These are phyloP conservation scores for Panonychus citri DNA, from an alignment of 1,140 invertebrate species.

Conservation along the genomic window DNA sequence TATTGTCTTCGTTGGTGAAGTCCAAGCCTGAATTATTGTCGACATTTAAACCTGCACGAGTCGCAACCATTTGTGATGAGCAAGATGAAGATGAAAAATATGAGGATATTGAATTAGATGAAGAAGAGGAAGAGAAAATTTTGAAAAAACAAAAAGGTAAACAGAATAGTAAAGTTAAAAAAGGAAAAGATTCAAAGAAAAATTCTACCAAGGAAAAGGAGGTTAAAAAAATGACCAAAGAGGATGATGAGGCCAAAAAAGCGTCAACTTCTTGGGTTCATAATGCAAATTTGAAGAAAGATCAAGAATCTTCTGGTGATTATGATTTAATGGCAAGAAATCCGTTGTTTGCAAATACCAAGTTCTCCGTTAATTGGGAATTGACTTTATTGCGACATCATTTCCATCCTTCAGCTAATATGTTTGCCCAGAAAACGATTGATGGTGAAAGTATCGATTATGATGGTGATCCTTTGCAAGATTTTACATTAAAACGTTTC, in stretches of 20 bases:
- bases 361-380: conserved; percentile 41
- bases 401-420: conserved; percentile 68
- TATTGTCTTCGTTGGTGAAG: conserved; percentile 44
- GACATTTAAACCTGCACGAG: not conserved
- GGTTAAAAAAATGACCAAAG: conserved; percentile 5
- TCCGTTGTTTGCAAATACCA: conserved; percentile 52
- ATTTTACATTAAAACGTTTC: conserved; percentile 69
- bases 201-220: too few relatives aligned
- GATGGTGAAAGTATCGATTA: conserved; percentile 41
- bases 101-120: conserved; percentile 17
- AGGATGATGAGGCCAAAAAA: conserved; percentile 8
- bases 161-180: too few relatives aligned
- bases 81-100: conserved; percentile 19
- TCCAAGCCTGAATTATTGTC: conserved; percentile 14
- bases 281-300: conserved; percentile 4
- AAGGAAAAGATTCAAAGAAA: too few relatives aligned
- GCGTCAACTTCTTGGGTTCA: conserved; percentile 21
- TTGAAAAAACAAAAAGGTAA: conserved; percentile 10
- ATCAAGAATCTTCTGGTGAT: conserved; percentile 12
- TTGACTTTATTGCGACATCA: conserved; percentile 42
- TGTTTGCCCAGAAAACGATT: conserved; percentile 64
- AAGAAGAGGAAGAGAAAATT: conserved; percentile 18
- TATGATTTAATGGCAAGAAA: conserved; percentile 56
- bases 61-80: not conserved
- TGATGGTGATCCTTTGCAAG: conserved; percentile 68